These are phyloP conservation scores for Pteropus alecto DNA, from an alignment of 2,113 vertebrate genomes.

Conservation along the genomic window DNA sequence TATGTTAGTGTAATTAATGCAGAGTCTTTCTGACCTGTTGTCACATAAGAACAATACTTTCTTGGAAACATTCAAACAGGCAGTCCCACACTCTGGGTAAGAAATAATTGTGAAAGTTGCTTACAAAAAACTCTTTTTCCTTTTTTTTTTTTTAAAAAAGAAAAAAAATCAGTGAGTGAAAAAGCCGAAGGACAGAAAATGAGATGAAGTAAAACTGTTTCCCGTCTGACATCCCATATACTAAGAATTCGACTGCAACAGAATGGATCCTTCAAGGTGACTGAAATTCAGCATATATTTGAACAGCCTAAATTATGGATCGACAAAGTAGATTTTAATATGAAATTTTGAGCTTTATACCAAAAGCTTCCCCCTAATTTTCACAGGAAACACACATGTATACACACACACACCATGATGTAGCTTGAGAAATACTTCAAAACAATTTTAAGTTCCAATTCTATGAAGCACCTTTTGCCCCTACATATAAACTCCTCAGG, in stretches of 20 bases:
- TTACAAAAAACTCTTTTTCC: constrained; percentile 81
- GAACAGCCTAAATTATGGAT: background rate
- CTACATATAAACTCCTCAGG: background rate
- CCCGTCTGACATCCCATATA: constrained; percentile 35
- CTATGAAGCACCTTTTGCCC: background rate
- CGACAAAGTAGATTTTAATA: background rate
- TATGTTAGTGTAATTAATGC: constrained; percentile 99
- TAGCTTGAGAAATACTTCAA: background rate
- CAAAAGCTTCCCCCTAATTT: background rate
- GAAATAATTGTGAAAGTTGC: constrained; percentile 83
- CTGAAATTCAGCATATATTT: constrained; percentile 64
- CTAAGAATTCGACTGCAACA: background rate
- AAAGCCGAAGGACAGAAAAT: background rate
- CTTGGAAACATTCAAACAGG: constrained; percentile 90
- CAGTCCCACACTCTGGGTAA: constrained; percentile 77
- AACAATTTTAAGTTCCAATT: background rate
- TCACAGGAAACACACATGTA: background rate
- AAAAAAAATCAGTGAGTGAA: constrained; percentile 58
- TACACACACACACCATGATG: background rate
- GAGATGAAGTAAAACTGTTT: constrained; percentile 12
- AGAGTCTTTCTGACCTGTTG: constrained; percentile 96
- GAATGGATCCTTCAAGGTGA: constrained; percentile 78
- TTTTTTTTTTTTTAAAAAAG: constrained; percentile 55
- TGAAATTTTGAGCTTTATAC: background rate
- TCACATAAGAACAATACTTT: constrained; percentile 94